Evolutionary conservation across 2,888 invertebrate species (phyloP), one percentile per base, ranked within the genome.

Genomic region (Acleris holmiana): DNA sequence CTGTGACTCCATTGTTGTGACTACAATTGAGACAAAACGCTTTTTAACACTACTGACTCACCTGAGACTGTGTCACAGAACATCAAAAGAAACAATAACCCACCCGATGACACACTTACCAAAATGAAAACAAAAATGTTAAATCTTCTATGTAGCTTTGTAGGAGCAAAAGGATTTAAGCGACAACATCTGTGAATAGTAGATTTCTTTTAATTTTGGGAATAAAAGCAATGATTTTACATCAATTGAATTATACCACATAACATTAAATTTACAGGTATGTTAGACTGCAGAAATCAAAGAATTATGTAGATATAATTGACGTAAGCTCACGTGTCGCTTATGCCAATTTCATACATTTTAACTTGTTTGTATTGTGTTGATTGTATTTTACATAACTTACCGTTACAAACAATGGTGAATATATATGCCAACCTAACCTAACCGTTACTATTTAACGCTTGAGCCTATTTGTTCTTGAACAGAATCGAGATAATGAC

Each of bases 401-500:
- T n/a, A n/a, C n/a, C n/a, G 1, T 13, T 0, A 29, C 10, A 29
- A 0, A 29, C 29, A 29, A 35, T 35, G 13, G 35, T 4, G 13
- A 35, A 35, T 35, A 35, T 2, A 4, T 4, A 10, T 8, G 13
- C 13, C 35, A 44, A n/a, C 17, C 2, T 1, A n/a, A 19, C 10
- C 1, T 19, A 18, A 7, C 18, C n/a, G 10, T 19, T 18, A 47
- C 47, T 47, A 10, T 18, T 19, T 40, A 41, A 19, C 58, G 51
- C 41, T 59, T 54, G 47, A 10, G 53, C 17, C 53, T 25, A 25
- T 48, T 48, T 19, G 21, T 21, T 8, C 7, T 35, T 23, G 4
- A 25, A 15, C 23, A 10, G 46, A 73, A 71, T 67, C 69, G 44
- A 61, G 56, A 68, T 70, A 63, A 73, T 79, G 82, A 82, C 80